These are phyloP conservation scores for Thymelicus lineola DNA, from an alignment of 2,888 invertebrate species.

Conservation along the genomic window DNA sequence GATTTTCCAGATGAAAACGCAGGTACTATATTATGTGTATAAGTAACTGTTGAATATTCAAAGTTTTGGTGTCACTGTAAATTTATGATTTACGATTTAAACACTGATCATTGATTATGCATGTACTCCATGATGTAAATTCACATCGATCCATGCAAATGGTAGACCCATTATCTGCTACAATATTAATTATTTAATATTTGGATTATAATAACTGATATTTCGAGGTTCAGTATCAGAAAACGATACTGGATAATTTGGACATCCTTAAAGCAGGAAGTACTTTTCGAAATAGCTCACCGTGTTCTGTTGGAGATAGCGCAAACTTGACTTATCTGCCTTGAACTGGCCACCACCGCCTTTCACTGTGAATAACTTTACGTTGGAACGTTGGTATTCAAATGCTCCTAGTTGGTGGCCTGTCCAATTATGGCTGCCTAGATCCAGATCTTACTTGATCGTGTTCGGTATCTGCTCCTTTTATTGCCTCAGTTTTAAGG, in stretches of 20 bases:
- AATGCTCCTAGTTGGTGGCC: slow-evolving; percentile 39
- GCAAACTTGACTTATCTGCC: slow-evolving; percentile 64
- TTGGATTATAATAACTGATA: no score
- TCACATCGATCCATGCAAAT: no score
- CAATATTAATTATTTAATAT: no score
- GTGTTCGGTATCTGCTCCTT: slow-evolving; percentile 24
- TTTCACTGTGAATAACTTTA: slow-evolving; percentile 52
- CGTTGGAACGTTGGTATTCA: slow-evolving; percentile 46
- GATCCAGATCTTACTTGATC: slow-evolving; percentile 35
- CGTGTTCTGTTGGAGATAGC: slow-evolving; percentile 40
- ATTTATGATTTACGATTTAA: no score
- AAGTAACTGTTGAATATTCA: no score
- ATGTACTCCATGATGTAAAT: no score
- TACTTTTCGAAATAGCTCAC: slow-evolving; percentile 19
- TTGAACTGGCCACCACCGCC: slow-evolving; percentile 56
- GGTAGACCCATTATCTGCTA: no score
- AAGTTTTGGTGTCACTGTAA: no score
- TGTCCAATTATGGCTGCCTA: slow-evolving; percentile 36
- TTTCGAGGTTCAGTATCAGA: no score
- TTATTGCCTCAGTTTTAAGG: slow-evolving; percentile 25
- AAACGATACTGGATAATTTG: neutral
- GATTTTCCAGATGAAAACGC: no score
- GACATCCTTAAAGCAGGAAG: slow-evolving; percentile 1
- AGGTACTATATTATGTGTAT: no score
- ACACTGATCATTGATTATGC: no score